Evolutionary conservation across 2,797 vertebrate genomes (phyloP).

Genomic region (Harpagifer antarcticus): DNA sequence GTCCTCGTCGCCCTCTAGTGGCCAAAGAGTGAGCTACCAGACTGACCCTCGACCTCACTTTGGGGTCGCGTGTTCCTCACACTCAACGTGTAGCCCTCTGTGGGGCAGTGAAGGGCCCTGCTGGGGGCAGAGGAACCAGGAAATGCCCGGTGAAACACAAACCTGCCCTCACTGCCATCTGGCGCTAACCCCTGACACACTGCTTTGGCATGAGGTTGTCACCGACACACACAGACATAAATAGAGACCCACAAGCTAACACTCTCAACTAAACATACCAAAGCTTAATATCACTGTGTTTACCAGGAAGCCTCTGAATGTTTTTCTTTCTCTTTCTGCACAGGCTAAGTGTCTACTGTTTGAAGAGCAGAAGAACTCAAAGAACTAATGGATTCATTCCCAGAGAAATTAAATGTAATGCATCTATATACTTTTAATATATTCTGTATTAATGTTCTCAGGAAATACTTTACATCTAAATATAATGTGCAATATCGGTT

Average conservation of each 20-base stretch:
- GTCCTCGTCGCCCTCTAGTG: constrained; percentile 63
- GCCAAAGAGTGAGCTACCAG: constrained; percentile 79
- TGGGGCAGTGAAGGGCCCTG: constrained; percentile 83
- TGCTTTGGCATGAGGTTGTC: constrained; percentile 85
- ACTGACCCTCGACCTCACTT: constrained; percentile 87
- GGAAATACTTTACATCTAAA: constrained; percentile 23
- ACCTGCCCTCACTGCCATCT: constrained; percentile 85
- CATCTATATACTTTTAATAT: background rate
- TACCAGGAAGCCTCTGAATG: constrained; percentile 3
- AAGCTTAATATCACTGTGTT: constrained; percentile 2
- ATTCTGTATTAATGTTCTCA: constrained; percentile 29
- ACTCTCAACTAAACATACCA: constrained; percentile 11
- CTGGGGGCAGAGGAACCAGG: constrained; percentile 70
- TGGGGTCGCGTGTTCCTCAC: constrained; percentile 84
- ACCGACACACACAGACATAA: constrained; percentile 22
- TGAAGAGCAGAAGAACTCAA: constrained; percentile 71
- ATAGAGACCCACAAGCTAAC: constrained; percentile 36
- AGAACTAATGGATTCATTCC: constrained; percentile 54
- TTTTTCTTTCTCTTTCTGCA: constrained; percentile 53
- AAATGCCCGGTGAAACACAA: constrained; percentile 65
- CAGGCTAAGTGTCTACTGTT: constrained; percentile 87
- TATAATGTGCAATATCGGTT: constrained; percentile 13
- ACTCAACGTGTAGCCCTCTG: constrained; percentile 80
- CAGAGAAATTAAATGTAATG: background rate
- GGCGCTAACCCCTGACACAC: constrained; percentile 78